Percentiles rank a stretch among this genome's conserved stretches.
phyloP scores from a whole-genome alignment of 2,797 vertebrate species.

The Ptychadena robeensis region DNA sequence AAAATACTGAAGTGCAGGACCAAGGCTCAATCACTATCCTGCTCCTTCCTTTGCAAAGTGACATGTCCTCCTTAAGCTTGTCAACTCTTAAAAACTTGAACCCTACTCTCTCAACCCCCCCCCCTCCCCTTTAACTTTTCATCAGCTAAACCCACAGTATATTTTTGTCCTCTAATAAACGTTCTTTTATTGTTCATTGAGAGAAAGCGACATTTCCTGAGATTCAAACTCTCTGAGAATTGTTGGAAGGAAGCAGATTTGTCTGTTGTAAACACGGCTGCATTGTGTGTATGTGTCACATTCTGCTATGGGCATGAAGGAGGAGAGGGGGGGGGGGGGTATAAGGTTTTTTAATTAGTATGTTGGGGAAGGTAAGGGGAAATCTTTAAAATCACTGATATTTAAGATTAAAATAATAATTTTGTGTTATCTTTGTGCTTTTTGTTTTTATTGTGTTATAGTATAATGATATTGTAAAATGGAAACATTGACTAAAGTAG shows the following conservation, averaged over 20 bases:
- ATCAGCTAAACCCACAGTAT: conserved; percentile 21
- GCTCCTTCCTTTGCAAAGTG: not conserved
- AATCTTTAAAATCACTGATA: no score
- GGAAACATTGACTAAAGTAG: no score
- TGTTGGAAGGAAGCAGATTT: conserved; percentile 99
- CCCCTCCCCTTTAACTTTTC: conserved; percentile 1
- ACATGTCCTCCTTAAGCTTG: not conserved
- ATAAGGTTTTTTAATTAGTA: no score
- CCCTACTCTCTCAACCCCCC: not conserved
- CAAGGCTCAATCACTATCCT: not conserved
- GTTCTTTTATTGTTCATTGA: conserved; percentile 62
- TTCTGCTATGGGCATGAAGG: not conserved
- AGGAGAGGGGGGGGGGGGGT: not conserved
- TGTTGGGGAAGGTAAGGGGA: no score
- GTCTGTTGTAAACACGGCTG: conserved; percentile 88
- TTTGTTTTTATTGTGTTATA: no score
- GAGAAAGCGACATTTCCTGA: conserved; percentile 96
- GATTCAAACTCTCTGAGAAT: conserved; percentile 99
- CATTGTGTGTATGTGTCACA: conserved; percentile 33
- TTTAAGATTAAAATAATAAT: no score
- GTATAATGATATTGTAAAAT: no score
- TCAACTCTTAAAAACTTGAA: not conserved
- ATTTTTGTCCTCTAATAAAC: conserved; percentile 57
- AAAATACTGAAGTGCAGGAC: no score
- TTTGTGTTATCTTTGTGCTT: no score